Evolutionary conservation across 2,113 vertebrate genomes (phyloP).

Genomic region (Microtus oregoni): DNA sequence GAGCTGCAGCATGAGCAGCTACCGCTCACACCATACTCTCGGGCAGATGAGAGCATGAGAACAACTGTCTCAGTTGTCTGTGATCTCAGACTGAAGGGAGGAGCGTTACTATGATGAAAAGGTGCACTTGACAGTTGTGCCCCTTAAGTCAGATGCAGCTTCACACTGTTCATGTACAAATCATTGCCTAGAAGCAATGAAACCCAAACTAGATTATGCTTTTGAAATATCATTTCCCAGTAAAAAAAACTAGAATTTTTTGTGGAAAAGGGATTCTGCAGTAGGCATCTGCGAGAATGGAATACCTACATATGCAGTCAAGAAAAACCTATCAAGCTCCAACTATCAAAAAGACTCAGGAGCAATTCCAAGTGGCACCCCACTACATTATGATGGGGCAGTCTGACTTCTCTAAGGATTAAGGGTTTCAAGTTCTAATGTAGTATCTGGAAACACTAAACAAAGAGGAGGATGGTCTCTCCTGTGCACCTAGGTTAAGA

Average conservation of each 20-base stretch:
- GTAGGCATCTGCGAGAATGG: neutral
- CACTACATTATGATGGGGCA: neutral
- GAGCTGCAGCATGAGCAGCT: neutral
- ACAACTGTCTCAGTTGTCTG: neutral
- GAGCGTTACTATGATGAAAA: neutral
- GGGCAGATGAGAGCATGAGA: neutral
- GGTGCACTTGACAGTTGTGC: too few relatives aligned
- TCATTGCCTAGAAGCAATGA: neutral
- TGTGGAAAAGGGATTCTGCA: neutral
- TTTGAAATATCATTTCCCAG: neutral
- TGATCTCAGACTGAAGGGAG: neutral
- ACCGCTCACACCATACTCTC: neutral
- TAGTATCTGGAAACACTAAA: neutral
- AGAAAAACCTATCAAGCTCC: neutral
- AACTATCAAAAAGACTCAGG: neutral
- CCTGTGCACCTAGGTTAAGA: neutral
- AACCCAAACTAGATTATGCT: neutral
- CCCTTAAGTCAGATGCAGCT: neutral
- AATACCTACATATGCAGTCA: neutral
- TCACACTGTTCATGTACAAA: neutral
- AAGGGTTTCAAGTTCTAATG: neutral
- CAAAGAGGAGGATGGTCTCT: neutral
- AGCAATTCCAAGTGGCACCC: neutral
- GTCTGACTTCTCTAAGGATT: neutral
- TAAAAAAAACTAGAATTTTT: too few relatives aligned